Base-by-base conservation (phyloP, 2,113 vertebrate genomes). In the Macrotus californicus region DNA sequence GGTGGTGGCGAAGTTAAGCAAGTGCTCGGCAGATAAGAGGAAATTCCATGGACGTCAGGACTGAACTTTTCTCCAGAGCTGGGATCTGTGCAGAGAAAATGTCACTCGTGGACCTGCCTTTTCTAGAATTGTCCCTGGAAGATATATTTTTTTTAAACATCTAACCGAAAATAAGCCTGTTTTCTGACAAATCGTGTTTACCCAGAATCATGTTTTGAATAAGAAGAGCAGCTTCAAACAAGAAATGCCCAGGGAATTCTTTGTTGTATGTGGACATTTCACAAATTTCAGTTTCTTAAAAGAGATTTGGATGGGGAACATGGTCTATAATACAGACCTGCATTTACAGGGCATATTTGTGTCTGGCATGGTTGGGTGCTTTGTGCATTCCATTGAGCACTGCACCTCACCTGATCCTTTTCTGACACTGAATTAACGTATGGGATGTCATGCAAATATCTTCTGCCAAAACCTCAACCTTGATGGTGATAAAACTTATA, bases 161-260 rank as follows among this genome's bases (percentile, higher is more conserved):
- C 41, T 86, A 41, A 54, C 87, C 26, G 91, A 92, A 97, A 93
- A 88, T 48, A 2, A 69, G 31, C 41, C 34, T 89, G 22, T 87
- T 85, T 89, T 29, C 54, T 43, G 86, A 85, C 43, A n/a, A 75
- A 67, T 6, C 10, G 1, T 87, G 70, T 95, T 79, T 81, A 43
- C 36, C 15, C 36, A 29, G 52, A 43, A 22, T 39, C 18, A 24
- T 90, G 34, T 19, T 52, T 77, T 52, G 21, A 92, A 54, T 21
- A 13, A 73, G 26, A 92, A 94, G 39, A 86, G 76, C 2, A 29
- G 3, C 7, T 96, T 31, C 0, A 56, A 81, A 56, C 15, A 39
- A 70, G 48, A 75, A 2, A 89, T 69, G 70, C 73, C 86, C 26
- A 19, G 46, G 6, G 36, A 76, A 79, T 70, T 81, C n/a, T 69